These are phyloP conservation scores for Siphlonurus alternatus DNA, from an alignment of 2,888 invertebrate genomes.

Conservation along the genomic window DNA sequence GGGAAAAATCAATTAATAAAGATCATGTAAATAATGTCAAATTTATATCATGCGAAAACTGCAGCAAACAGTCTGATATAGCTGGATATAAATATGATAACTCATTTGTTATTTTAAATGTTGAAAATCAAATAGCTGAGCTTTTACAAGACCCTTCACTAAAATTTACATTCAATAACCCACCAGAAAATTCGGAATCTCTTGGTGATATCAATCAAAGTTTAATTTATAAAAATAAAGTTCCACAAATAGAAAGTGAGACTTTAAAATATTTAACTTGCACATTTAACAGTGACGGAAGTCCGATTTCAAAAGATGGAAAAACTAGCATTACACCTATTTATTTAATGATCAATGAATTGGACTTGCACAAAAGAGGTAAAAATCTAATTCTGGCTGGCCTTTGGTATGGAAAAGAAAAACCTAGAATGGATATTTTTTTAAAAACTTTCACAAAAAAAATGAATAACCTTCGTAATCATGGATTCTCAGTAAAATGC, in stretches of 20 bases:
- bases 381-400: not conserved
- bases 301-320: not conserved
- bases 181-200: not conserved
- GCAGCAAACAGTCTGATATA: no score
- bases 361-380: not conserved
- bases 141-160: not conserved
- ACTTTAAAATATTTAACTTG: not conserved
- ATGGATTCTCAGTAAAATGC: not conserved
- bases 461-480: not conserved
- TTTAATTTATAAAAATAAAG: not conserved
- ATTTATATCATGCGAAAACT: no score
- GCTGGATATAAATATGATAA: slow-evolving; percentile 1
- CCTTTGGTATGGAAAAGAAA: not conserved
- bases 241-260: not conserved
- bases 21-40: not conserved
- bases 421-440: not conserved
- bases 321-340: not conserved
- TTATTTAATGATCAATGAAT: not conserved
- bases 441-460: not conserved
- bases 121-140: not conserved
- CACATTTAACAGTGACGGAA: slow-evolving; percentile 1
- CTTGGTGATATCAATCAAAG: not conserved
- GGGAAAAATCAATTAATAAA: not conserved
- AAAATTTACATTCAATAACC: not conserved
- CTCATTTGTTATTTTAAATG: not conserved